Base-by-base conservation (phyloP, 2,797 vertebrate species). In the Hypotaenidia okinawae region DNA sequence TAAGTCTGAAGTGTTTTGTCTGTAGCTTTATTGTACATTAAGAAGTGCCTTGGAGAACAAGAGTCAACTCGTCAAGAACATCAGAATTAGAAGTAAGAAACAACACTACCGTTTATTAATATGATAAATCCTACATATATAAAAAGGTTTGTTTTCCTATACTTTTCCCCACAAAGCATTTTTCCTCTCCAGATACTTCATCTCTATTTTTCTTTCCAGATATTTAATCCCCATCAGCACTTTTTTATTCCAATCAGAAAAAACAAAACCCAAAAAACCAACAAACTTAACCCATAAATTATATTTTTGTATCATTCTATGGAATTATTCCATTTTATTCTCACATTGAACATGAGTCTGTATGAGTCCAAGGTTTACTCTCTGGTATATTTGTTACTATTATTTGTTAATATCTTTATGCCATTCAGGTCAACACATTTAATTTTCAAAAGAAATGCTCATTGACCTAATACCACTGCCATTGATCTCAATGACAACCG, bases 1-100 rank as follows among this genome's bases (percentile, higher is more conserved):
- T 55, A 13, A 51, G 0, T 61, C 12, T 62, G 15, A 47, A 3
- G 2, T 70, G 8, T 54, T 78, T 81, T 54, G 30, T 1, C 3
- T 41, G 4, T 66, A 66, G 54, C 47, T 35, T 39, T 59, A 47
- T 47, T 39, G 5, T 73, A 13, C 13, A 35, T 27, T 16, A 83
- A 58, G 37, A 30, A 58, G 10, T 27, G 19, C 15, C 51, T 69
- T 47, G 10, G 30, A 59, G 83, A 58, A 54, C 3, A 30, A 19
- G 39, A 47, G 14, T 30, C 9, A 58, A 17, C 11, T 28, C 2
- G 33, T 85, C 33, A 83, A 67, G 9, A 61, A 22, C 9, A 59
- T 0, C 6, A n/a, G 45, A 63, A 88, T 7, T 62, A 37, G 75
- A 62, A 61, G 4, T 25, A 63, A 54, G 27, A 33, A 45, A 66